phyloP scores from a whole-genome alignment of 2,113 vertebrate genomes.

The Spea bombifrons region DNA sequence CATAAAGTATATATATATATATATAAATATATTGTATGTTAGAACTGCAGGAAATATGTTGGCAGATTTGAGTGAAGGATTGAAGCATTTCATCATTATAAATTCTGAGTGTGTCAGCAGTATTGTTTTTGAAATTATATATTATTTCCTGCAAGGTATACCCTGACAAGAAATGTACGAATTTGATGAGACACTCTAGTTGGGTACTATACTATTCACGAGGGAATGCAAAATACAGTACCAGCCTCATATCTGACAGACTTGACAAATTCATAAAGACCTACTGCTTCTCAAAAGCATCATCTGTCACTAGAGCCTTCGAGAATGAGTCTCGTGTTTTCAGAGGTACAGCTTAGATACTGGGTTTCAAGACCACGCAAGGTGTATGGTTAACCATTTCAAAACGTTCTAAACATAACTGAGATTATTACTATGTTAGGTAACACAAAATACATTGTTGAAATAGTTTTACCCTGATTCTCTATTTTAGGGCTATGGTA shows the following conservation, averaged over 20 bases:
- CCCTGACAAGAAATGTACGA: background rate
- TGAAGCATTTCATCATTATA: background rate
- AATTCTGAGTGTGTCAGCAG: background rate
- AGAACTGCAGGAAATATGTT: too few relatives aligned
- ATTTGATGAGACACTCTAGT: background rate
- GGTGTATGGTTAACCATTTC: too few relatives aligned
- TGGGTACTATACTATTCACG: background rate
- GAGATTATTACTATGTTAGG: too few relatives aligned
- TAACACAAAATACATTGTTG: too few relatives aligned
- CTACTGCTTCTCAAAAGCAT: background rate
- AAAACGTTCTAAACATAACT: too few relatives aligned
- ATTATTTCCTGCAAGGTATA: slow-evolving; percentile 4
- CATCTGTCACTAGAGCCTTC: background rate
- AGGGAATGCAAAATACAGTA: background rate
- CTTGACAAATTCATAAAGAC: background rate
- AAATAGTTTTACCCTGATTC: too few relatives aligned
- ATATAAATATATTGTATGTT: too few relatives aligned
- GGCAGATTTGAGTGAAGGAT: background rate
- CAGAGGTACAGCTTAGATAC: background rate
- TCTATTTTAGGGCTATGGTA: too few relatives aligned
- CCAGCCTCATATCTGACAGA: background rate
- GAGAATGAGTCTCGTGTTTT: background rate
- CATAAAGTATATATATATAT: too few relatives aligned
- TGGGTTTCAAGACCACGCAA: background rate
- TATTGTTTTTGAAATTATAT: slow-evolving; percentile 2